Conservation (phyloP, 1,140 invertebrate species). For the Drosophila nigrodunni region DNA sequence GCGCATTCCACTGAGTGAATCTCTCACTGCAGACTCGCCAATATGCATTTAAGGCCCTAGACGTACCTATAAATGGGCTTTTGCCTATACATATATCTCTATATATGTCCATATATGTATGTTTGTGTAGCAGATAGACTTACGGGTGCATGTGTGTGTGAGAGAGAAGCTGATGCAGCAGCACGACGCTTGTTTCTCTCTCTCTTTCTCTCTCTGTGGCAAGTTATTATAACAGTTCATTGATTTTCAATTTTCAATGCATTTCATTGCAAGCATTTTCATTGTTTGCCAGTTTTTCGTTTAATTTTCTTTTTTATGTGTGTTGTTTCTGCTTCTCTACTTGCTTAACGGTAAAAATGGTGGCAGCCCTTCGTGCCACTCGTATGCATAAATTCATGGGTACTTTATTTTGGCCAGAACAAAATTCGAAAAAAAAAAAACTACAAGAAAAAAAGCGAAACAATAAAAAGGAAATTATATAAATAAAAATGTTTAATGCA, state of each 20-base stretch:
- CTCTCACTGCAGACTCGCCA: conserved; percentile 3
- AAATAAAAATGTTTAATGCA: conserved; percentile 26
- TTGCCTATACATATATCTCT: neutral
- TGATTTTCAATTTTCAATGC: conserved; percentile 82
- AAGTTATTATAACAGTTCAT: conserved; percentile 83
- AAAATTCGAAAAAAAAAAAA: conserved; percentile 24
- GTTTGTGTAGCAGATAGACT: conserved; percentile 1
- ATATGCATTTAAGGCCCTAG: conserved; percentile 43
- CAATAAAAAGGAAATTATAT: conserved; percentile 22
- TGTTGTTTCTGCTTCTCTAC: conserved; percentile 1
- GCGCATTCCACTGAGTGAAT: conserved; percentile 46
- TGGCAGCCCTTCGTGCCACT: conserved; percentile 19
- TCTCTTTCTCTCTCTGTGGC: conserved; percentile 76
- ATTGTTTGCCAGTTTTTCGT: conserved; percentile 64
- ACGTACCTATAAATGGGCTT: conserved; percentile 14
- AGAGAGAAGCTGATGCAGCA: conserved; percentile 8
- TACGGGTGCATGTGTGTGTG: conserved; percentile 4
- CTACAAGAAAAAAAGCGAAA: conserved; percentile 11
- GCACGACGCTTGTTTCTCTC: conserved; percentile 60
- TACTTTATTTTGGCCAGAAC: conserved; percentile 57
- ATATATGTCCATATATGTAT: neutral
- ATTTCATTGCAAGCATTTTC: conserved; percentile 64
- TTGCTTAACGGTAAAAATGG: conserved; percentile 15
- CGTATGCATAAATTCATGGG: conserved; percentile 71
- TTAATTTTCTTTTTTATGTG: conserved; percentile 4